Conservation (phyloP, 2,113 vertebrate species). For the Dasyurus viverrinus region DNA sequence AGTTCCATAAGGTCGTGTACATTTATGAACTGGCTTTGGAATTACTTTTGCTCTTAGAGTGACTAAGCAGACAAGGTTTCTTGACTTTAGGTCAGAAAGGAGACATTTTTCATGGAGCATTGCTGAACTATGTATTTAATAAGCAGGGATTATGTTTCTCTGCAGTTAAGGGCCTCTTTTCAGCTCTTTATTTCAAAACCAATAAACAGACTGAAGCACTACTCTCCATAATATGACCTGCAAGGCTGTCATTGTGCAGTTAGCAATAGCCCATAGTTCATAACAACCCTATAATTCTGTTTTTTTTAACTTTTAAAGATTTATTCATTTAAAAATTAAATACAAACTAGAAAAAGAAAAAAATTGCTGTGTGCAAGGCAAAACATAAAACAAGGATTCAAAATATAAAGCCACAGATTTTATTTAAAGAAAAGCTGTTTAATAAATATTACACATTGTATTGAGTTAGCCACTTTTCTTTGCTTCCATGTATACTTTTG, state of each 20-base stretch:
- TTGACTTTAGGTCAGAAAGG: not conserved
- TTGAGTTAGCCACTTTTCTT: no score
- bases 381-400: no score
- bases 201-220: not conserved
- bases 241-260: not conserved
- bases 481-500: no score
- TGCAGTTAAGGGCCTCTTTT: not conserved
- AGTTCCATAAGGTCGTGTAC: constrained; percentile 34
- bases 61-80: not conserved
- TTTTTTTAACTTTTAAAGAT: no score
- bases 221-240: not conserved
- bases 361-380: no score
- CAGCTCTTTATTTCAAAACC: not conserved
- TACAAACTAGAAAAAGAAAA: no score
- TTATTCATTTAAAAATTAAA: no score
- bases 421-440: no score
- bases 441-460: no score
- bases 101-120: constrained; percentile 1
- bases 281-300: not conserved
- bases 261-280: not conserved
- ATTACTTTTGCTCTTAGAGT: constrained; percentile 44
- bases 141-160: constrained; percentile 13
- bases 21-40: not conserved
- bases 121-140: not conserved
- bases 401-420: no score